Percentiles rank a stretch among this genome's conserved stretches.
phyloP scores from a whole-genome alignment of 1,140 invertebrate species.

The Mizuhopecten yessoensis region DNA sequence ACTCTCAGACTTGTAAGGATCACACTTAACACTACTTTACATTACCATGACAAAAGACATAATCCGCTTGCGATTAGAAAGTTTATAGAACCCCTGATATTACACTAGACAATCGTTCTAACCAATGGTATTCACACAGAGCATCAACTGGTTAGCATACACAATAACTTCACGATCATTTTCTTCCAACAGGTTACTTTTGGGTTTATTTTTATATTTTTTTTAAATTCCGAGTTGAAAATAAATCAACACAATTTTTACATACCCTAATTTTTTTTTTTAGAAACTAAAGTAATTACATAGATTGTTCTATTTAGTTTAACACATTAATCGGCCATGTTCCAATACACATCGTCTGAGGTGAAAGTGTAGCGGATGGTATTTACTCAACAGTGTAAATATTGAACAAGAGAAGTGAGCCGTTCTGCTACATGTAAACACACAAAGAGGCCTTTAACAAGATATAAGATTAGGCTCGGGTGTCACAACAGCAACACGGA shows the following conservation, averaged over 20 bases:
- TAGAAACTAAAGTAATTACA: too few species aligned
- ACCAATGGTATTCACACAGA: not conserved
- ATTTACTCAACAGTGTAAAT: not conserved
- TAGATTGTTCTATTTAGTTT: too few species aligned
- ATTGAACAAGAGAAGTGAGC: not conserved
- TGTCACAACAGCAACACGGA: not conserved
- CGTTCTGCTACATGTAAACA: not conserved
- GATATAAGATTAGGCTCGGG: not conserved
- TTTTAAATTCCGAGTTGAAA: too few species aligned
- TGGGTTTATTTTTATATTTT: too few species aligned
- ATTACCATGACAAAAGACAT: not conserved
- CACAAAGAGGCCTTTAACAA: not conserved
- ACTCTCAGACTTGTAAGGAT: not conserved
- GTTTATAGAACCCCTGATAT: not conserved
- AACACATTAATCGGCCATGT: too few species aligned
- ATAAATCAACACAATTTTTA: too few species aligned
- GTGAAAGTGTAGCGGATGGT: not conserved
- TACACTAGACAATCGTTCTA: not conserved
- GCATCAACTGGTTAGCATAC: constrained; percentile 6
- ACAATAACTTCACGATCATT: not conserved
- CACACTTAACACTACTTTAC: not conserved
- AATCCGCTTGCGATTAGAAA: constrained; percentile 11
- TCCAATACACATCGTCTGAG: not conserved
- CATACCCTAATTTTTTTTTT: too few species aligned
- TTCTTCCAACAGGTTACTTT: not conserved